Evolutionary conservation across 1,140 invertebrate species (phyloP).

Genomic region (Drosophila sulfurigaster): DNA sequence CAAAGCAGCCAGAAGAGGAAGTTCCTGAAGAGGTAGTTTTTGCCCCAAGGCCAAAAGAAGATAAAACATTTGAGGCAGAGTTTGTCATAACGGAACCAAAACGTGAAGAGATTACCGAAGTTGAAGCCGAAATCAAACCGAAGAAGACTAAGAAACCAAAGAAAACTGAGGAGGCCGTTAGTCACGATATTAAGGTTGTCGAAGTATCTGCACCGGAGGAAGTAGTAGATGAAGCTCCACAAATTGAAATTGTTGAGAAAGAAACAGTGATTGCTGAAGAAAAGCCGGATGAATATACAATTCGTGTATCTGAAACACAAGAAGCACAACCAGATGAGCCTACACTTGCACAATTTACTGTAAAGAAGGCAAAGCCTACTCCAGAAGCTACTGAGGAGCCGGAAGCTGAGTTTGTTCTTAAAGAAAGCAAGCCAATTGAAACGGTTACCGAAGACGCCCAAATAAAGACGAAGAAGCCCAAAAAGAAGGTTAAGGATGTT

Average conservation of each 20-base stretch:
- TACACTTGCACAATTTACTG: conserved; percentile 56
- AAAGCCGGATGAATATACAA: conserved; percentile 50
- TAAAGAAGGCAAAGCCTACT: conserved; percentile 65
- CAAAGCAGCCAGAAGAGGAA: conserved; percentile 58
- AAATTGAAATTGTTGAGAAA: conserved; percentile 34
- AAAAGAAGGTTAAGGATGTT: conserved; percentile 72
- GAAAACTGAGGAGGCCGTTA: conserved; percentile 72
- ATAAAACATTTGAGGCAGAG: conserved; percentile 60
- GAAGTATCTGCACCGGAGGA: conserved; percentile 59
- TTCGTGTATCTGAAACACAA: conserved; percentile 39
- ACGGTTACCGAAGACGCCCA: conserved; percentile 68
- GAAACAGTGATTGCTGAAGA: conserved; percentile 44
- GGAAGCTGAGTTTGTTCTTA: conserved; percentile 70
- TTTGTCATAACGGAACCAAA: conserved; percentile 70
- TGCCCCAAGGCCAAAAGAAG: conserved; percentile 67
- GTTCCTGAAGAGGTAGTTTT: conserved; percentile 61
- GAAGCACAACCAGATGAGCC: conserved; percentile 35
- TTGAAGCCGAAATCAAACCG: conserved; percentile 68
- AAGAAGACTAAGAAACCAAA: conserved; percentile 85
- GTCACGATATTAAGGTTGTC: conserved; percentile 65
- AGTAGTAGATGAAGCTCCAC: conserved; percentile 26
- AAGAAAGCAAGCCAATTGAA: conserved; percentile 67
- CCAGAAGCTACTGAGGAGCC: conserved; percentile 61
- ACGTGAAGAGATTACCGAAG: conserved; percentile 70
- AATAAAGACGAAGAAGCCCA: conserved; percentile 79